Percentiles rank a stretch among this genome's conserved stretches.
Evolutionary conservation across 53 echinoderm and acorn worm species (phyloP).

Genomic region (Echinarachnius parma): DNA sequence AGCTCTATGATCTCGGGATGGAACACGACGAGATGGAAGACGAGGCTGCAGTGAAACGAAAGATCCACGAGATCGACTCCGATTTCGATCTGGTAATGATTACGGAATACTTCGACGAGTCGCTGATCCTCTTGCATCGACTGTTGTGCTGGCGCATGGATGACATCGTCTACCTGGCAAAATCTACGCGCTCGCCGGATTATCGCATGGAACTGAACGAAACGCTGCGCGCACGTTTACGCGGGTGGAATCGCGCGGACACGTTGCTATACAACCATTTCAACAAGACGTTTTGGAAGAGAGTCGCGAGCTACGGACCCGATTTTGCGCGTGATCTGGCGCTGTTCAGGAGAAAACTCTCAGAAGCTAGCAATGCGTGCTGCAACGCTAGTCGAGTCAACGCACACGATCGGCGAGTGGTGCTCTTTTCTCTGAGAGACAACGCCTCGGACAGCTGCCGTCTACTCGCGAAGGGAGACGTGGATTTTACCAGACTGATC

Average conservation of each 20-base stretch:
- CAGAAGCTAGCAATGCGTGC: neutral
- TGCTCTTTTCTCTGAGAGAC: conserved; percentile 19
- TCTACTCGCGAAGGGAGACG: conserved; percentile 12
- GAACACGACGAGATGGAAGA: conserved; percentile 32
- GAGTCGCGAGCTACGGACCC: conserved; percentile 45
- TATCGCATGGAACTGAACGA: conserved; percentile 19
- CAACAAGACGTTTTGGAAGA: conserved; percentile 56
- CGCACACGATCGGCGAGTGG: conserved; percentile 15
- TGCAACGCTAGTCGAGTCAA: conserved; percentile 7
- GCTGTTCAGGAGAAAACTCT: neutral
- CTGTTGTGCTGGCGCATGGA: conserved; percentile 52
- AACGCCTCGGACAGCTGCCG: conserved; percentile 11
- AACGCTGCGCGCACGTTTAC: conserved; percentile 14
- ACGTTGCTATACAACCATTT: conserved; percentile 55
- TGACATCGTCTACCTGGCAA: conserved; percentile 52
- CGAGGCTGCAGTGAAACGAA: conserved; percentile 14
- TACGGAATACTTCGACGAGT: conserved; percentile 64
- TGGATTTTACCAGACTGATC: conserved; percentile 8
- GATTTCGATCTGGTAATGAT: conserved; percentile 62
- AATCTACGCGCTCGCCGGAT: conserved; percentile 31
- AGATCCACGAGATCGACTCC: conserved; percentile 44
- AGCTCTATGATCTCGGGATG: conserved; percentile 55
- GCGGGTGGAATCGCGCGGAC: conserved; percentile 55
- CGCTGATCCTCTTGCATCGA: conserved; percentile 42
- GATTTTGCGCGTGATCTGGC: conserved; percentile 38